Evolutionary conservation across 2,888 invertebrate genomes (phyloP), one percentile per base, ranked within the genome.

Genomic region (Acleris laterana): DNA sequence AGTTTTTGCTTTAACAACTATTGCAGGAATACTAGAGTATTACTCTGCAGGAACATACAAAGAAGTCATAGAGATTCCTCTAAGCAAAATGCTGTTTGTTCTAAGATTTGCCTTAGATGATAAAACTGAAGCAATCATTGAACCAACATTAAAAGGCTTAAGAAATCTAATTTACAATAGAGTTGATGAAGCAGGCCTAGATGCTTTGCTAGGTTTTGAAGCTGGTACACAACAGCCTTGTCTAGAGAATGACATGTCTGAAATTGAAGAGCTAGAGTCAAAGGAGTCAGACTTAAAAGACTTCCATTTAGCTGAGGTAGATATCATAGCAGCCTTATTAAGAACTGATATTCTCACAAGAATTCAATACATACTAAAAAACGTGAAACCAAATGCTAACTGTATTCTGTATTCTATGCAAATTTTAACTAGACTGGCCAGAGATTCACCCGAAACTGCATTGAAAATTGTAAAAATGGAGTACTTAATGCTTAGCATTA

Each of bases 71-170:
- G 95, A 97, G 62, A 93, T 96, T 58, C 96, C 97, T 68, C 94
- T 94, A 75, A 97, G 94, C 86, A 96, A 94, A 95, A 96, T 93
- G 80, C 95, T 97, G 77, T 95, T 98, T 76, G 89, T 98, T 1
- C 77, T 98, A 59, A 94, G 98, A 75, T 97, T 97, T 89, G 96
- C 97, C 1, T 88, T 98, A 72, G 98, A 99, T 87, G 98, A 98
- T 78, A 95, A 96, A 50, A 55, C 65, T 73, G 95, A 95, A 28
- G 93, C 95, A 0, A 93, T 95, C 2, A 94, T 97, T 48, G 95
- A 96, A 73, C 95, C 97, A n/a, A 94, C 96, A 16, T 89, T 97
- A 17, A 95, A 95, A 82, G 96, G 96, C 0, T 89, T 98, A 77
- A 94, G 96, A 68, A 95, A 95, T 78, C 91, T 98, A 50, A 85